Percentiles rank a stretch among this genome's conserved stretches.
Conservation (phyloP, 1,140 invertebrate genomes). For the Drosophila jambulina region DNA sequence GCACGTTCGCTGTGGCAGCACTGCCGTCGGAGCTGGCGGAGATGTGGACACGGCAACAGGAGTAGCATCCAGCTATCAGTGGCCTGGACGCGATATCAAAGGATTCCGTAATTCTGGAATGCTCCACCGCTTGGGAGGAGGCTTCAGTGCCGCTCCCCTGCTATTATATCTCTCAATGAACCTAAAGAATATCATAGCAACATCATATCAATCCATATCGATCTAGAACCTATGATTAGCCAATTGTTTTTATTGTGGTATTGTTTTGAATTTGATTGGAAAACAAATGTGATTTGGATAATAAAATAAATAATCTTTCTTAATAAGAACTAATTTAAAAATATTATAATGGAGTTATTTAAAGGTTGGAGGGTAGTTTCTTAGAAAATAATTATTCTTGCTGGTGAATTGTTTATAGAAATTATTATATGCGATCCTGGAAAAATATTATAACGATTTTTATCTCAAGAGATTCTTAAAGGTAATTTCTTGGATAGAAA, state of each 20-base stretch:
- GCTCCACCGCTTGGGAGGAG: slow-evolving; percentile 9
- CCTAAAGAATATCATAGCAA: slow-evolving; percentile 83
- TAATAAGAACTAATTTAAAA: neutral
- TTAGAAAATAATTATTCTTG: neutral
- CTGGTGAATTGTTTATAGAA: neutral
- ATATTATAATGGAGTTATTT: neutral
- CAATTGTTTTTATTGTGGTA: slow-evolving; percentile 39
- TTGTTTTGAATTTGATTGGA: slow-evolving; percentile 33
- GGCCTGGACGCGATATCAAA: slow-evolving; percentile 63
- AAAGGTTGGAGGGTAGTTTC: neutral
- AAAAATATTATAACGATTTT: neutral
- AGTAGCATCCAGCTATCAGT: slow-evolving; percentile 42
- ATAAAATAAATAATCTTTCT: slow-evolving; percentile 21
- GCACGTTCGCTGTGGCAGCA: slow-evolving; percentile 63
- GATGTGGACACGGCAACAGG: slow-evolving; percentile 5
- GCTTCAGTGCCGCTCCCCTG: neutral
- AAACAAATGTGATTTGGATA: slow-evolving; percentile 63
- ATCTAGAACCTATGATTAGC: slow-evolving; percentile 57
- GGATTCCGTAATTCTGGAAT: slow-evolving; percentile 47
- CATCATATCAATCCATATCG: slow-evolving; percentile 83
- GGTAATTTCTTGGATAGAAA: neutral
- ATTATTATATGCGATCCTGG: neutral
- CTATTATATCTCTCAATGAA: slow-evolving; percentile 61
- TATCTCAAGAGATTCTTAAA: neutral
- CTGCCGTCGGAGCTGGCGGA: slow-evolving; percentile 63